Base-by-base conservation (phyloP, 92 coral and sea anemone species). In the Zoanthus sansibaricus region DNA sequence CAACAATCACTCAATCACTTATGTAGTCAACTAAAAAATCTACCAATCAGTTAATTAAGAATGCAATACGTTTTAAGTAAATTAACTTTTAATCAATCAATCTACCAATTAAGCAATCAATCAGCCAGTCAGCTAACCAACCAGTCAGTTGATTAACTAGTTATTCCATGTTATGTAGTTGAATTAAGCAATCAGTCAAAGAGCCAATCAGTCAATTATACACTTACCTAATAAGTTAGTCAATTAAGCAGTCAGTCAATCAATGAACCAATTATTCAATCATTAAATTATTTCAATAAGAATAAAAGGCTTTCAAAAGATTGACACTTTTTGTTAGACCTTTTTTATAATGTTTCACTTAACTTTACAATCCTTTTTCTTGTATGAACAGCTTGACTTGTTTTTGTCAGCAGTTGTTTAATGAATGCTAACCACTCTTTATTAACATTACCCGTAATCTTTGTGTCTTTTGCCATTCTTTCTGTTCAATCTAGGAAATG, bases 401-500 rank as follows among this genome's bases (percentile, higher is more conserved):
- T 59, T 59, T 3, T 14, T 4, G 4, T 6, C 25, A 25, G 25
- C 25, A 25, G 25, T 25, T 25, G 25, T 25, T 25, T 25, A 25
- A 25, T 25, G 25, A 25, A 76, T 76, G 18, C 51, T 76, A 76
- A 49, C 61, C 20, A 2, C 32, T 0, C 12, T 76, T 7, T 42
- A 30, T 68, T 66, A 80, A 80, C 59, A 80, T 48, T 12, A 45
- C 74, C 55, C 7, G 9, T 62, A 67, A 66, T 42, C 12, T 67
- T 45, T 61, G 37, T 44, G 69, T 16, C 68, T 45, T 67, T 12
- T 12, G 17, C 73, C 45, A 64, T 62, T 62, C 59, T 44, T 47
- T 58, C 54, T 47, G 37, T 62, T 64, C 75, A 80, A 64, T 47
- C 75, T 16, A 80, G 85, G 58, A 80, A 21, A 20, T 79, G 84